Conservation (phyloP, 2,888 invertebrate species). For the Leptinotarsa tumamoca region DNA sequence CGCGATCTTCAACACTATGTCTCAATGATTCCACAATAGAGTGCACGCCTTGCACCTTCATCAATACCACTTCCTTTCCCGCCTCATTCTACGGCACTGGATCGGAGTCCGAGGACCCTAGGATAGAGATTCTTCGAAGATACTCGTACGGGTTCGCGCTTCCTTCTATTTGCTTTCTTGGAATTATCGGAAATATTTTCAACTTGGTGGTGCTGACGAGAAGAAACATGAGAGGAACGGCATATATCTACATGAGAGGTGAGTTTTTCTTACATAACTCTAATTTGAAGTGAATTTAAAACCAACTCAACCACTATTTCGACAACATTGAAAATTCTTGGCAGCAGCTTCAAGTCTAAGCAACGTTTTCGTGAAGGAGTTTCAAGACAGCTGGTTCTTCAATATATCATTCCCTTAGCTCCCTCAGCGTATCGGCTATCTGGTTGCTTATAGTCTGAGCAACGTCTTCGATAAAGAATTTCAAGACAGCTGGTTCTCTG, state of each 20-base stretch:
- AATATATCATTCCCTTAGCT: too few species aligned
- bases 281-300: too few species aligned
- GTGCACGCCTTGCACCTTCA: conserved; percentile 60
- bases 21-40: conserved; percentile 58
- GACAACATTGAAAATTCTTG: too few species aligned
- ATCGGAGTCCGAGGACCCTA: conserved; percentile 69
- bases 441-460: too few species aligned
- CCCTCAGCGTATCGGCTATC: too few species aligned
- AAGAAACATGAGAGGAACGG: conserved; percentile 82
- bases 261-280: conserved; percentile 56
- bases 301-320: too few species aligned
- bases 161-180: conserved; percentile 78
- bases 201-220: conserved; percentile 83
- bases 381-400: too few species aligned
- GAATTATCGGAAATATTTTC: conserved; percentile 82
- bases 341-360: too few species aligned
- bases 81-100: conserved; percentile 55
- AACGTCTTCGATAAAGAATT: too few species aligned
- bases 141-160: conserved; percentile 76
- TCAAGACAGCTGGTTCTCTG: too few species aligned
- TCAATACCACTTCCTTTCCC: conserved; percentile 56
- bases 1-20: conserved; percentile 58
- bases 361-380: too few species aligned
- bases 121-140: conserved; percentile 71
- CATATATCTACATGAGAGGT: conserved; percentile 85